Evolutionary conservation across 2,797 vertebrate species (phyloP).

Genomic region (Epinephelus malabaricus): DNA sequence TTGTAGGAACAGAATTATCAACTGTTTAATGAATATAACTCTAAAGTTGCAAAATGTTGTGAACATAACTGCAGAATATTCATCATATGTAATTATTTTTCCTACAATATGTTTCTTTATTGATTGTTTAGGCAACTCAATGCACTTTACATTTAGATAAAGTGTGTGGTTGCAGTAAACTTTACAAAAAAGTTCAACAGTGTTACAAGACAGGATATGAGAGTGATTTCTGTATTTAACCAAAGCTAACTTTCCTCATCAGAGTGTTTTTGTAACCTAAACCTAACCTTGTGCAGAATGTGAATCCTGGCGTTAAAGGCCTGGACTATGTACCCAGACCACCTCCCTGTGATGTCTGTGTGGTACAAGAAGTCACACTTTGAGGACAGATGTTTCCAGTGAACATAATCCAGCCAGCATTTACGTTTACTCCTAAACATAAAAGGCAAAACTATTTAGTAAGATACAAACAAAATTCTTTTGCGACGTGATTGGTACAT

Average conservation of each 20-base stretch:
- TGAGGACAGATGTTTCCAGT: neutral
- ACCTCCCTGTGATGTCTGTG: neutral
- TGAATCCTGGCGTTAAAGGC: neutral
- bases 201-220: neutral
- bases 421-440: neutral
- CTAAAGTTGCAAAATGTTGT: neutral
- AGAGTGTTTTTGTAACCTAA: neutral
- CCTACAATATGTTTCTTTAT: neutral
- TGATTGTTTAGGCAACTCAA: neutral
- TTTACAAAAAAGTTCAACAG: neutral
- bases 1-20: too few relatives aligned
- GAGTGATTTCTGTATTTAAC: neutral
- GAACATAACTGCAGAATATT: neutral
- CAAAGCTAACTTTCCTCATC: neutral
- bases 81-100: neutral
- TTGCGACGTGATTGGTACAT: neutral
- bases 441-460: neutral
- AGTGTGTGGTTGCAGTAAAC: neutral
- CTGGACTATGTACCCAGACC: neutral
- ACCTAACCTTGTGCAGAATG: neutral
- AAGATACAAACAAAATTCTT: neutral
- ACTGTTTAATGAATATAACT: neutral
- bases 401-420: neutral
- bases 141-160: neutral
- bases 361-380: neutral